Percentiles rank a stretch among this genome's conserved stretches.
These are phyloP conservation scores for Hyposmocoma kahamanoa DNA, from an alignment of 1,140 invertebrate genomes.

Conservation along the genomic window DNA sequence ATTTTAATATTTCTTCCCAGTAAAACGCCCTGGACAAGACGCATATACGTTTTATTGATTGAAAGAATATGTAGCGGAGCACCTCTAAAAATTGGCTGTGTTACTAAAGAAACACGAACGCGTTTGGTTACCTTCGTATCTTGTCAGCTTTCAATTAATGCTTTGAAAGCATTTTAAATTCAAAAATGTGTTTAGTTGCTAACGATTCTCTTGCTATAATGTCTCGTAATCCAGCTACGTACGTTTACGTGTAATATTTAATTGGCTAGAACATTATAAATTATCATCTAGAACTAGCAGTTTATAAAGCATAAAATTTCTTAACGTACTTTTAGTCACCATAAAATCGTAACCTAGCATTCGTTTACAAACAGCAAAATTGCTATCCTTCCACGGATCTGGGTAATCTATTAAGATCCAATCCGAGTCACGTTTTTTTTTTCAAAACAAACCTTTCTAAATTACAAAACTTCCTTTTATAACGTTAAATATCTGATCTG, in stretches of 20 bases:
- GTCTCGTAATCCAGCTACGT: no score
- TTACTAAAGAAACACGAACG: conserved; percentile 55
- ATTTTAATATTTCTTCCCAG: no score
- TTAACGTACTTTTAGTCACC: not conserved
- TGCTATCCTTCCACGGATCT: conserved; percentile 33
- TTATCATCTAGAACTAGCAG: no score
- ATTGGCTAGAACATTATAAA: no score
- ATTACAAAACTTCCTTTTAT: conserved; percentile 38
- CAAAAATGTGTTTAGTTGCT: conserved; percentile 18
- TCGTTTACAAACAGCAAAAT: conserved; percentile 7
- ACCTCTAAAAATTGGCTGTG: conserved; percentile 45
- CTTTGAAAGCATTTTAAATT: conserved; percentile 31
- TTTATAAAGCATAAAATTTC: not conserved
- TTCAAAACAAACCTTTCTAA: conserved; percentile 32
- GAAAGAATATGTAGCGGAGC: no score
- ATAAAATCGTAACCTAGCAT: not conserved
- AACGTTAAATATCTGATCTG: conserved; percentile 30
- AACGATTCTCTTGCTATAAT: no score
- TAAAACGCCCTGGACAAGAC: no score
- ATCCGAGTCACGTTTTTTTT: conserved; percentile 56
- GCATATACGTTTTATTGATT: no score
- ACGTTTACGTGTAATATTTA: no score
- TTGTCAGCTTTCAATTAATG: conserved; percentile 53
- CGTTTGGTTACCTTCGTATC: conserved; percentile 39
- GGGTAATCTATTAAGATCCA: conserved; percentile 38